phyloP scores from a whole-genome alignment of 1,140 invertebrate genomes.

The Euschistus heros region DNA sequence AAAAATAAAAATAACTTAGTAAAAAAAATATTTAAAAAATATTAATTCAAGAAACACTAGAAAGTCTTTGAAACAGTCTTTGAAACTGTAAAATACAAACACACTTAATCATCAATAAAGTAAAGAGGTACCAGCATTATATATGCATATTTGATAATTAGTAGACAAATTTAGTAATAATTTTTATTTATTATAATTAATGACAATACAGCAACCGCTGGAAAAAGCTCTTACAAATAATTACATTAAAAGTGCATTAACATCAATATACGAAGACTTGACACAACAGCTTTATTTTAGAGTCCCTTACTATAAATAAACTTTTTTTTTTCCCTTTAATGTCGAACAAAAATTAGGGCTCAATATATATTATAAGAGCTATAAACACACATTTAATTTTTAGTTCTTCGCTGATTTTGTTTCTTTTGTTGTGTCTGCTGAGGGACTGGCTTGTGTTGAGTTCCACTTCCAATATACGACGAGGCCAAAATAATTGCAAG shows the following conservation, averaged over 20 bases:
- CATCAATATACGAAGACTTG: background rate
- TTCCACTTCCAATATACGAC: background rate
- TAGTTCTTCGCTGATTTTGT: slow-evolving; percentile 1
- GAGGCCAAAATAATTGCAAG: slow-evolving; percentile 14
- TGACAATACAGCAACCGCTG: background rate
- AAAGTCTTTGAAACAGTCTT: slow-evolving; percentile 19
- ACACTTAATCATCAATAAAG: background rate
- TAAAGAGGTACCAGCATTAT: background rate
- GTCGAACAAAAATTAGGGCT: background rate
- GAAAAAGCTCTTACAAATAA: slow-evolving; percentile 2
- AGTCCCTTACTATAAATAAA: background rate
- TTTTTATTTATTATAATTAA: slow-evolving; percentile 7
- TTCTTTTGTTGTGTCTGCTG: slow-evolving; percentile 2
- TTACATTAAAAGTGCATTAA: slow-evolving; percentile 2
- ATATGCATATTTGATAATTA: background rate
- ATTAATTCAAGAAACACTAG: slow-evolving; percentile 10
- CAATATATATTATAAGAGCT: background rate
- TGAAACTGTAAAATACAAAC: slow-evolving; percentile 2
- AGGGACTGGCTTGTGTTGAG: background rate
- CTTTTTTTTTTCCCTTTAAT: background rate
- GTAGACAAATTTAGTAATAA: background rate
- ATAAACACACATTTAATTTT: background rate
- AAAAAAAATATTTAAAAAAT: slow-evolving; percentile 5
- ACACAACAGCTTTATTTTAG: background rate
- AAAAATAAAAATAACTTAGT: background rate